Percentiles rank a stretch among this genome's conserved stretches.
These are phyloP conservation scores for Diabrotica undecimpunctata DNA, from an alignment of 1,140 invertebrate genomes.

Conservation along the genomic window DNA sequence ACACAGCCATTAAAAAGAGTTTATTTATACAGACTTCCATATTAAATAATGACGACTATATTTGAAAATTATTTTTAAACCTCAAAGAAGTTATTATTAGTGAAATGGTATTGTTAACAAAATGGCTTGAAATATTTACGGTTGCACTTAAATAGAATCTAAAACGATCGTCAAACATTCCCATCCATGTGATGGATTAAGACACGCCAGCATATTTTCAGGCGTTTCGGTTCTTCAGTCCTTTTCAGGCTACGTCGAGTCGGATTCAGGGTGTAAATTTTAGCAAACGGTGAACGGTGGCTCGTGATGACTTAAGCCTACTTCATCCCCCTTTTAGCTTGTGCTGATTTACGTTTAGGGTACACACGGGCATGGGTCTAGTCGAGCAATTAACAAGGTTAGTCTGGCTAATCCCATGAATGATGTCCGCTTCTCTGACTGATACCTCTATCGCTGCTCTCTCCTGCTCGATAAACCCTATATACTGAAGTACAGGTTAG, in stretches of 20 bases:
- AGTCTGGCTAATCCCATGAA: slow-evolving; percentile 48
- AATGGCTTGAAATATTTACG: too few relatives aligned
- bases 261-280: slow-evolving; percentile 41
- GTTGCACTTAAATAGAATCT: too few relatives aligned
- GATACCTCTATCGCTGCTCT: slow-evolving; percentile 15
- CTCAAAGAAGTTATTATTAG: too few relatives aligned
- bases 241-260: neutral
- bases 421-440: slow-evolving; percentile 43
- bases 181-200: too few relatives aligned
- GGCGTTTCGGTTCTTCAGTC: slow-evolving; percentile 22
- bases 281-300: slow-evolving; percentile 20
- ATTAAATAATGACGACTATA: too few relatives aligned
- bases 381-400: slow-evolving; percentile 48
- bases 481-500: neutral
- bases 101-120: too few relatives aligned
- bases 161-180: too few relatives aligned
- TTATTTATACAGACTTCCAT: too few relatives aligned
- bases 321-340: slow-evolving; percentile 43
- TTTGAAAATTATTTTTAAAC: too few relatives aligned
- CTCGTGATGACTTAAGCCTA: slow-evolving; percentile 46
- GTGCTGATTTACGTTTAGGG: slow-evolving; percentile 47
- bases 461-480: slow-evolving; percentile 2
- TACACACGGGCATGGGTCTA: slow-evolving; percentile 39
- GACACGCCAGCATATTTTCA: slow-evolving; percentile 15
- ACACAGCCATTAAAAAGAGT: too few relatives aligned